phyloP scores from a whole-genome alignment of 1,140 invertebrate species.

The Zelostemma sp. region DNA sequence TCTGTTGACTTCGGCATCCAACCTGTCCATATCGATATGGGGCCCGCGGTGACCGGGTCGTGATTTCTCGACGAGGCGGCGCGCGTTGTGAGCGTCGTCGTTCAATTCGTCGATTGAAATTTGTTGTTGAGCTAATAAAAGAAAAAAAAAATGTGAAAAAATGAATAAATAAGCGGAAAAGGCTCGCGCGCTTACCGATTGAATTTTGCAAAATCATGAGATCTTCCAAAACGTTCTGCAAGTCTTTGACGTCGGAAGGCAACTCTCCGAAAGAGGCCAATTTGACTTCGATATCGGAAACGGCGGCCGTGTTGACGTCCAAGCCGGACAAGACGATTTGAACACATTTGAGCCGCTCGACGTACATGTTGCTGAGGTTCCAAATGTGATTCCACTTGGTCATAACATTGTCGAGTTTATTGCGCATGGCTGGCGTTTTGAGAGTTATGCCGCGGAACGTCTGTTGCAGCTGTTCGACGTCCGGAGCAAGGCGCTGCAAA shows the following conservation, averaged over 20 bases:
- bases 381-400: constrained; percentile 94
- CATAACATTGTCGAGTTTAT: constrained; percentile 87
- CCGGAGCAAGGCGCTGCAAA: constrained; percentile 78
- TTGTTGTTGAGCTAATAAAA: constrained; percentile 78
- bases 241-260: constrained; percentile 82
- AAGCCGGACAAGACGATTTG: constrained; percentile 90
- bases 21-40: constrained; percentile 87
- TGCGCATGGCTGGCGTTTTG: constrained; percentile 92
- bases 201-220: constrained; percentile 84
- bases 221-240: constrained; percentile 81
- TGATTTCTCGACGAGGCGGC: constrained; percentile 88
- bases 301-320: constrained; percentile 89
- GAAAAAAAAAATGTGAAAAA: background rate
- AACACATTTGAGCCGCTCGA: constrained; percentile 91
- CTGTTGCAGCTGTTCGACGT: constrained; percentile 86
- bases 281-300: constrained; percentile 93
- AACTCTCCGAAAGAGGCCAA: constrained; percentile 86
- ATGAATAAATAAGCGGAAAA: no score
- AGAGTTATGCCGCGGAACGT: constrained; percentile 85
- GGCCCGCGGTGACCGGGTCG: constrained; percentile 76
- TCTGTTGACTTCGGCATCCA: constrained; percentile 94
- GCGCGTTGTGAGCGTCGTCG: constrained; percentile 88
- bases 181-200: constrained; percentile 73
- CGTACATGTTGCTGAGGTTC: constrained; percentile 87
- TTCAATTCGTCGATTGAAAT: constrained; percentile 90